Evolutionary conservation across 1,140 invertebrate genomes (phyloP), one percentile per base, ranked within the genome.

Genomic region (Grapholita molesta): DNA sequence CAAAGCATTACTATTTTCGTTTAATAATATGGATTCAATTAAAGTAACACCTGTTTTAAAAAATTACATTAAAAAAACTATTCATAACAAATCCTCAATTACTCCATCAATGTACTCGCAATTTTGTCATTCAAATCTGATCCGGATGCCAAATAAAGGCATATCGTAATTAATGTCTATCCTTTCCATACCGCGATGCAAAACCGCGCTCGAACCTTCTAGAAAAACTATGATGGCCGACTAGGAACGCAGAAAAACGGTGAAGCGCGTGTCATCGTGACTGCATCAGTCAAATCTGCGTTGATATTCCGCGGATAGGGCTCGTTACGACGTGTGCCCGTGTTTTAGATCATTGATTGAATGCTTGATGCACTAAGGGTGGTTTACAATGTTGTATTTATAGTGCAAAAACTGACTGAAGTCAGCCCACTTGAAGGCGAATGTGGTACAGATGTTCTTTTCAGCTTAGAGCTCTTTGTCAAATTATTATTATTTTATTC

Each of bases 41-140:
- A n/a, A n/a, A n/a, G n/a, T n/a, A n/a, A n/a, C n/a, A n/a, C n/a
- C n/a, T n/a, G n/a, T n/a, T n/a, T n/a, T n/a, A n/a, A n/a, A n/a
- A n/a, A n/a, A n/a, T n/a, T n/a, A n/a, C n/a, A n/a, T n/a, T n/a
- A n/a, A n/a, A n/a, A n/a, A n/a, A n/a, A n/a, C n/a, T 33, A 33
- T 1, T 33, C 32, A 33, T 8, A 33, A 9, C 80, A 76, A 82
- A 79, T 74, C 68, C 57, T 77, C 82, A 81, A 81, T 83, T 79
- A 83, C 74, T 73, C 75, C 67, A 84, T 84, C 76, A 74, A 3
- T n/a, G n/a, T n/a, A 38, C 77, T 83, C 82, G 74, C 81, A 78
- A 82, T 84, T 85, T 85, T 83, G 83, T 84, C 83, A 85, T 85
- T 84, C 80, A 84, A 84, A 82, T 82, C 81, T 73, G 68, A 69